phyloP scores from a whole-genome alignment of 2,797 vertebrate genomes.

The Enteromius treurensis region DNA sequence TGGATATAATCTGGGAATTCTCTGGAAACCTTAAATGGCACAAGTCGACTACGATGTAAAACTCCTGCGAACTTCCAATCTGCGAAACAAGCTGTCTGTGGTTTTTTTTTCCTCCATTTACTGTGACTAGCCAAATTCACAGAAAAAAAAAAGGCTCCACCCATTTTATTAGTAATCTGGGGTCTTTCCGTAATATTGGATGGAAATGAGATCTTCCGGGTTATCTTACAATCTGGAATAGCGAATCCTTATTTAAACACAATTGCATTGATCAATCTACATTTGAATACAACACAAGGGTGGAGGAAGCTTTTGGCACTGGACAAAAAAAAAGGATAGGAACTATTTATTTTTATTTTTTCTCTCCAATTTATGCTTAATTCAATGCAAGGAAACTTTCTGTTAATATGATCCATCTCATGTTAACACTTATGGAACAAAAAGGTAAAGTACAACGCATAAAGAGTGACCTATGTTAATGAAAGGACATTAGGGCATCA shows the following conservation, averaged over 20 bases:
- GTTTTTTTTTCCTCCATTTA: not conserved
- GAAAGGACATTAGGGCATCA: not conserved
- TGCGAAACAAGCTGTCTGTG: not conserved
- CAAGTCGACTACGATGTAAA: not conserved
- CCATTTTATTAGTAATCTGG: not conserved
- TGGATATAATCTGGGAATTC: not conserved
- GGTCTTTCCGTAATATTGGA: not conserved
- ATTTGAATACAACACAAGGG: not conserved
- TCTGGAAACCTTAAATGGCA: not conserved
- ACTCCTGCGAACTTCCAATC: not conserved
- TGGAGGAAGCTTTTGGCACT: not conserved
- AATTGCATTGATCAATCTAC: not conserved
- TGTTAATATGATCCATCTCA: not conserved
- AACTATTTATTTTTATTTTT: not conserved
- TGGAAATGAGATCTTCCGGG: not conserved
- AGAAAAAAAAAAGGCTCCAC: not conserved
- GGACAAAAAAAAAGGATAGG: not conserved
- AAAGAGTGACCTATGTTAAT: not conserved
- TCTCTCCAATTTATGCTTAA: not conserved
- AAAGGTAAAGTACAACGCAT: not conserved
- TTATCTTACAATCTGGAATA: not conserved
- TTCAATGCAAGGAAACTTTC: not conserved
- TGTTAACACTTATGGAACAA: not conserved
- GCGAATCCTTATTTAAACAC: not conserved
- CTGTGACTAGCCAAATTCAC: not conserved